These are phyloP conservation scores for Agrotis segetum DNA, from an alignment of 2,888 invertebrate genomes.

Conservation along the genomic window DNA sequence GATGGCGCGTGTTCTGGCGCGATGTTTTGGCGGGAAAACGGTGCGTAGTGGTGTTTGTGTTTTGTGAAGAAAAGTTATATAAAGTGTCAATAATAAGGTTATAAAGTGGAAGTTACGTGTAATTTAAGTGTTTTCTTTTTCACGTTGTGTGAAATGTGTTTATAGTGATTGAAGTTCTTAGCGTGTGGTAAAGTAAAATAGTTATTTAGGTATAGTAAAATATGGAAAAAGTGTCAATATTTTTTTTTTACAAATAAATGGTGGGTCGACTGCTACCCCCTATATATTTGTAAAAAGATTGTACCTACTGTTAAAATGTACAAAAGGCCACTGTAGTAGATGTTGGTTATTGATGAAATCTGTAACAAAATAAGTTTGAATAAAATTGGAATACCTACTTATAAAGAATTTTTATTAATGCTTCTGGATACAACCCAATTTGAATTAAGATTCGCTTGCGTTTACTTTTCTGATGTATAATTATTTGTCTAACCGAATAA, in stretches of 20 bases:
- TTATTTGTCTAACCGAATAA: background rate
- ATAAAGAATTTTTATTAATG: slow-evolving; percentile 6
- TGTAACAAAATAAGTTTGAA: background rate
- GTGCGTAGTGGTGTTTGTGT: slow-evolving; percentile 13
- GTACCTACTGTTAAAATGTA: too few species aligned
- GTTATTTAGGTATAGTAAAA: background rate
- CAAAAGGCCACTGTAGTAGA: too few species aligned
- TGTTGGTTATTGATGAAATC: background rate
- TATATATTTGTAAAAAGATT: background rate
- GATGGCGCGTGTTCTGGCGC: slow-evolving; percentile 19
- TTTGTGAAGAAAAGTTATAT: background rate
- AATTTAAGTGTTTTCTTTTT: slow-evolving; percentile 5
- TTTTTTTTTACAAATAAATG: too few species aligned
- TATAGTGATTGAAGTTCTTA: slow-evolving; percentile 34
- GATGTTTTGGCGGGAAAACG: slow-evolving; percentile 36
- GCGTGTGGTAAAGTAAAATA: slow-evolving; percentile 46
- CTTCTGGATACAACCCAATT: background rate
- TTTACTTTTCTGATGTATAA: background rate
- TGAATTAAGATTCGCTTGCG: background rate
- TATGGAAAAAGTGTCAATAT: background rate
- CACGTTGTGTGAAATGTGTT: slow-evolving; percentile 18
- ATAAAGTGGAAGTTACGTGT: slow-evolving; percentile 19
- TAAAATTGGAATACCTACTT: background rate
- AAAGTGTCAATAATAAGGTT: background rate
- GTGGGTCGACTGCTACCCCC: too few species aligned